Evolutionary conservation across 2,113 vertebrate genomes (phyloP).

Genomic region (Oncorhynchus tshawytscha): DNA sequence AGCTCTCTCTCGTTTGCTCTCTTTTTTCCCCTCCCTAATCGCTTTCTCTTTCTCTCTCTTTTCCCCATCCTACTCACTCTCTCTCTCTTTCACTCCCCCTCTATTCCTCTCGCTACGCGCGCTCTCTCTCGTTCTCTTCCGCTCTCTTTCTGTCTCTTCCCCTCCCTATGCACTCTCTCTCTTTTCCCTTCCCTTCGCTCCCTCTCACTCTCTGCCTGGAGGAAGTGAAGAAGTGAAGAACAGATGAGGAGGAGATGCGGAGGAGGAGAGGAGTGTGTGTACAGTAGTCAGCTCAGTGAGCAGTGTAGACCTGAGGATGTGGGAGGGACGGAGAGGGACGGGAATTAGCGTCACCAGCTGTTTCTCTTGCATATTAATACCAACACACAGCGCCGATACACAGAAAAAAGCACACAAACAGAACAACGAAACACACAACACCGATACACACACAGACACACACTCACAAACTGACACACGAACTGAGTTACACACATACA

Average conservation of each 20-base stretch:
- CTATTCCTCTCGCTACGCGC: too few species aligned
- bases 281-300: conserved; percentile 42
- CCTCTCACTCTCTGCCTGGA: conserved; percentile 33
- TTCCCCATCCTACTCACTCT: too few species aligned
- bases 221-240: conserved; percentile 22
- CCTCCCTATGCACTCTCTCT: too few species aligned
- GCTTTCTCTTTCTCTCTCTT: too few species aligned
- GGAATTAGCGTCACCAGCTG: conserved; percentile 64
- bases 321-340: conserved; percentile 17
- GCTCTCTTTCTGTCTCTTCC: too few species aligned
- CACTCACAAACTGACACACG: too few species aligned
- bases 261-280: neutral
- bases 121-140: neutral
- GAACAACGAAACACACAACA: neutral
- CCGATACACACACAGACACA: conserved; percentile 17
- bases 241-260: neutral
- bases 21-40: too few species aligned
- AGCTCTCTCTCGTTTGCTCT: too few species aligned
- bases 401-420: conserved; percentile 7
- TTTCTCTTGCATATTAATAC: conserved; percentile 63
- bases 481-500: too few species aligned
- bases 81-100: neutral
- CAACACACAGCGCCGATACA: neutral
- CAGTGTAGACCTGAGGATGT: conserved; percentile 34
- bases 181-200: too few species aligned